phyloP scores from a whole-genome alignment of 2,888 invertebrate genomes.

The Brachycybe producta region DNA sequence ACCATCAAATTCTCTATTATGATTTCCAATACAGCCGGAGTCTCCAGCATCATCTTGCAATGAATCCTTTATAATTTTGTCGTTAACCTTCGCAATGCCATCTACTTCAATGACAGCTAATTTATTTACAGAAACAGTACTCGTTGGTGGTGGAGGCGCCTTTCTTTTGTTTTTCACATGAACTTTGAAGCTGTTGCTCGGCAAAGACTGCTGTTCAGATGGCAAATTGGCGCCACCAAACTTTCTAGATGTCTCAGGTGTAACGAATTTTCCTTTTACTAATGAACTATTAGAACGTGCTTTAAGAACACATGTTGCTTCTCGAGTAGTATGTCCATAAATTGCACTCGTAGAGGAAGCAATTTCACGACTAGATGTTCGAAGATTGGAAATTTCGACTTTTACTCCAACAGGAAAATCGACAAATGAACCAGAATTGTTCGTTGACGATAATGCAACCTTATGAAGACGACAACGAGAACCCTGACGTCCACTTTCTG shows the following conservation, averaged over 20 bases:
- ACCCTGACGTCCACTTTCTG: neutral
- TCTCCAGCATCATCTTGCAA: too few species aligned
- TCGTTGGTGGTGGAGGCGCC: constrained; percentile 53
- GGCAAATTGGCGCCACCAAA: too few species aligned
- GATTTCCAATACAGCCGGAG: too few species aligned
- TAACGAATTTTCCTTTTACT: too few species aligned
- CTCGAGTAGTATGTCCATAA: constrained; percentile 39
- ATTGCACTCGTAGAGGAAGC: constrained; percentile 24
- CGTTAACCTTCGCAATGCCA: neutral
- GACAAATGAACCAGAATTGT: too few species aligned
- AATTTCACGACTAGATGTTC: too few species aligned
- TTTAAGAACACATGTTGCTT: constrained; percentile 48
- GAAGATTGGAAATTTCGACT: too few species aligned
- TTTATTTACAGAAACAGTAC: neutral
- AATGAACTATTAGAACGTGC: too few species aligned
- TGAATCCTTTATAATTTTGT: neutral
- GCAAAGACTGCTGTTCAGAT: neutral
- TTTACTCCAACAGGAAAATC: neutral
- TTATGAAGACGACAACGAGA: neutral
- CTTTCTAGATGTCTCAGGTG: neutral
- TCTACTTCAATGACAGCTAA: neutral
- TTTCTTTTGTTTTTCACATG: constrained; percentile 63
- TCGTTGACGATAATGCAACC: constrained; percentile 1
- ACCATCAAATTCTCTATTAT: too few species aligned
- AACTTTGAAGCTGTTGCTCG: constrained; percentile 22